Percentiles rank a stretch among this genome's conserved stretches.
Evolutionary conservation across 2,113 vertebrate genomes (phyloP).

Genomic region (Ciconia maguari): DNA sequence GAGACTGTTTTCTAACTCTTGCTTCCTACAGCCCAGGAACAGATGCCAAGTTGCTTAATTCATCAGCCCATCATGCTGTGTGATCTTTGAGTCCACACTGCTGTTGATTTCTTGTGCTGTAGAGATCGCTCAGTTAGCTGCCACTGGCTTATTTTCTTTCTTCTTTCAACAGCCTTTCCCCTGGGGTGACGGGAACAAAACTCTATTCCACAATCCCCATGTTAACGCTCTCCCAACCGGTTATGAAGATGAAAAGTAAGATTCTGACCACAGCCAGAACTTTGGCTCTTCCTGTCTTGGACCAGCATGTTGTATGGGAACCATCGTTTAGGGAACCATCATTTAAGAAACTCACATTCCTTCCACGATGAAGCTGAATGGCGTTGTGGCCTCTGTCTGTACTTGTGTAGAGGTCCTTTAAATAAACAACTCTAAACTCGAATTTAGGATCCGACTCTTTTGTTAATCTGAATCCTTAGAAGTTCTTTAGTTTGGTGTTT

Average conservation of each 20-base stretch:
- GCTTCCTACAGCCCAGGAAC: neutral
- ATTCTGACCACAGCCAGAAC: constrained; percentile 37
- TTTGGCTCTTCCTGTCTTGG: constrained; percentile 65
- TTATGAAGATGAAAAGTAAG: constrained; percentile 84
- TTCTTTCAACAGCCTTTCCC: constrained; percentile 86
- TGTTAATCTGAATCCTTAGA: neutral
- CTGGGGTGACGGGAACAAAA: constrained; percentile 92
- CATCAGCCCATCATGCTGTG: neutral
- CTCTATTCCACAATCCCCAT: constrained; percentile 89
- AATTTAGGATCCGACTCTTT: neutral
- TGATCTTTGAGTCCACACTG: fast-evolving
- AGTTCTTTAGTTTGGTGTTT: neutral
- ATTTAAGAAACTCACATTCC: constrained; percentile 18
- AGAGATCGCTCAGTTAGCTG: neutral
- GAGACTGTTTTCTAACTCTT: neutral
- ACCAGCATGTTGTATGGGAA: constrained; percentile 62
- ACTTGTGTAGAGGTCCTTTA: constrained; percentile 49
- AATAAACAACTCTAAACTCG: constrained; percentile 66
- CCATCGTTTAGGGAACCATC: neutral
- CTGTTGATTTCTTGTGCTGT: neutral
- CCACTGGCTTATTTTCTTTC: neutral
- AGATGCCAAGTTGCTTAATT: neutral
- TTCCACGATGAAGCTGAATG: neutral
- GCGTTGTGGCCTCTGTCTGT: neutral
- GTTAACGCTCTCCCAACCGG: constrained; percentile 88